phyloP scores from a whole-genome alignment of 2,113 vertebrate genomes.

The Semnornis frantzii region DNA sequence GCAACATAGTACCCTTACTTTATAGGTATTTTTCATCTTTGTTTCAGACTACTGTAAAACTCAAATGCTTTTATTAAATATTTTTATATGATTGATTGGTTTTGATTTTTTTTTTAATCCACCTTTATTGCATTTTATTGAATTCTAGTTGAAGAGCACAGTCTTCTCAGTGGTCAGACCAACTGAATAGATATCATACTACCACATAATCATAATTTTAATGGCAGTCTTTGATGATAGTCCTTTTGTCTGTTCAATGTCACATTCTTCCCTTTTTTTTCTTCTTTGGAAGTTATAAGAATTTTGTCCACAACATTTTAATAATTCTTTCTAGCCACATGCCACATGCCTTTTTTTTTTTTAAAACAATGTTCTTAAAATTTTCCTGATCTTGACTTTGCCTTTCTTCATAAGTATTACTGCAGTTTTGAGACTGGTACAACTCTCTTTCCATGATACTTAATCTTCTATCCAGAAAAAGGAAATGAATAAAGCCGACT shows the following conservation, averaged over 20 bases:
- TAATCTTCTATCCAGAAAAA: neutral
- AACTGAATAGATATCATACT: neutral
- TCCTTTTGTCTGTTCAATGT: neutral
- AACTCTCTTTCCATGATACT: neutral
- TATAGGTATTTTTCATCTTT: neutral
- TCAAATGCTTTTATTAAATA: neutral
- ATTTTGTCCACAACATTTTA: neutral
- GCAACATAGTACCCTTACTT: neutral
- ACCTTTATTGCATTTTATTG: neutral
- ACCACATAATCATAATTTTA: neutral
- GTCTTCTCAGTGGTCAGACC: neutral
- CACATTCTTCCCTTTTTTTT: neutral
- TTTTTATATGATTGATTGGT: neutral
- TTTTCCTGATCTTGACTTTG: neutral
- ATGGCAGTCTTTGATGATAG: neutral
- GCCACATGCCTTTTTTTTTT: neutral
- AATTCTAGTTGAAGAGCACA: neutral
- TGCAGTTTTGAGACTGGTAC: neutral
- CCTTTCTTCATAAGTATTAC: neutral
- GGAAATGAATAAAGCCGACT: neutral
- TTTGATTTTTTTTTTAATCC: neutral
- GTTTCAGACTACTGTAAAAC: neutral
- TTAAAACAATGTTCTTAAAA: neutral
- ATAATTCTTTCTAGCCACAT: neutral
- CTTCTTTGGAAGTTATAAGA: neutral